phyloP scores from a whole-genome alignment of 1,140 invertebrate species.

The Drosophila sulfurigaster region DNA sequence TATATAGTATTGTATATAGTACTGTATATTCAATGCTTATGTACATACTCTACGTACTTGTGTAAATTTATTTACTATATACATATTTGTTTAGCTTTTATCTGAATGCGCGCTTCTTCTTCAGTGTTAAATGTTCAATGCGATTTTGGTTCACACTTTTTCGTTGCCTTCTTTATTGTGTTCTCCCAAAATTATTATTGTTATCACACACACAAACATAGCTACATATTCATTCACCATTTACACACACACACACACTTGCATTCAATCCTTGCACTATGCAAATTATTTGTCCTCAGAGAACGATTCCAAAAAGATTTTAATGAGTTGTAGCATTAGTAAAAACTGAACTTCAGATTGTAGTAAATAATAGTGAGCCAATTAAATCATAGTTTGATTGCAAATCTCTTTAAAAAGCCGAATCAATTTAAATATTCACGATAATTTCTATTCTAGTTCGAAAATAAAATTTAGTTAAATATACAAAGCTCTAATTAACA shows the following conservation, averaged over 20 bases:
- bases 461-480: too few species aligned
- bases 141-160: constrained; percentile 20
- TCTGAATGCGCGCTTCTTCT: constrained; percentile 45
- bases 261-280: constrained; percentile 5
- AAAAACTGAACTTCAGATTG: not conserved
- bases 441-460: too few species aligned
- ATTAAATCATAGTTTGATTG: not conserved
- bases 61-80: constrained; percentile 11
- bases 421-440: too few species aligned
- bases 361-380: too few species aligned
- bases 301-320: not conserved
- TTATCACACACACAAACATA: constrained; percentile 10
- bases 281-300: not conserved
- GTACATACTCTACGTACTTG: constrained; percentile 18
- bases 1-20: constrained; percentile 11
- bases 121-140: constrained; percentile 35
- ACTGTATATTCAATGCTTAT: constrained; percentile 4
- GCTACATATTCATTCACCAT: not conserved
- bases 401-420: too few species aligned
- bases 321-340: not conserved
- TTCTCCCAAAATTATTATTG: not conserved
- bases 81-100: constrained; percentile 35
- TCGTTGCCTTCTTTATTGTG: constrained; percentile 22
- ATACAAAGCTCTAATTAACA: too few species aligned
- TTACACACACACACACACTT: not conserved